These are phyloP conservation scores for Aleiodes testaceus DNA, from an alignment of 2,888 invertebrate species.

Conservation along the genomic window DNA sequence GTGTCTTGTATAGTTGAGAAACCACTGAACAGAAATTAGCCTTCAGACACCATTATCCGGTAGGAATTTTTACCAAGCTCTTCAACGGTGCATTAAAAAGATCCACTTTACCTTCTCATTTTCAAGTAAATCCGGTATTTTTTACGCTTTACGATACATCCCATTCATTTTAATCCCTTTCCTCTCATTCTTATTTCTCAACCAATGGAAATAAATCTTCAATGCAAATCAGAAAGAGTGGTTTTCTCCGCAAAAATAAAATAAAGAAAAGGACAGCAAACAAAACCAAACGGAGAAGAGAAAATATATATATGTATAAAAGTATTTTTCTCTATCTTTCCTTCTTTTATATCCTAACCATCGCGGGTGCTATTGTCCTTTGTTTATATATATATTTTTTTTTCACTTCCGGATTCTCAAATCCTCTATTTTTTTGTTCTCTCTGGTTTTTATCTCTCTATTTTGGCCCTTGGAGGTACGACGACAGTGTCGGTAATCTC, in stretches of 20 bases:
- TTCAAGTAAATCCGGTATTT: neutral
- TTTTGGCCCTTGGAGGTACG: conserved; percentile 27
- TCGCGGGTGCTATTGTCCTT: conserved; percentile 8
- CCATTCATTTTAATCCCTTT: conserved; percentile 10
- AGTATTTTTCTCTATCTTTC: conserved; percentile 10
- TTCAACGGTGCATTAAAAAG: neutral
- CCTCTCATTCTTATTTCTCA: conserved; percentile 4
- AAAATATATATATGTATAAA: neutral
- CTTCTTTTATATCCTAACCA: conserved; percentile 19
- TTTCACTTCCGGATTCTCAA: conserved; percentile 8
- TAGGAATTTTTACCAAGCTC: neutral
- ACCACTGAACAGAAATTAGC: neutral
- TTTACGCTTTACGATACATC: conserved; percentile 17
- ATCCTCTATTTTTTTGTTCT: conserved; percentile 1
- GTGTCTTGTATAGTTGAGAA: too few relatives aligned
- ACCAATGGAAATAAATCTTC: conserved; percentile 5
- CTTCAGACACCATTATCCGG: neutral
- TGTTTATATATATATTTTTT: conserved; percentile 7
- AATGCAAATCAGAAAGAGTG: conserved; percentile 7
- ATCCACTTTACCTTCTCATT: conserved; percentile 1
- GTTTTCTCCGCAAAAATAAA: neutral
- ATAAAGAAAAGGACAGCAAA: neutral
- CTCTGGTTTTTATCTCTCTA: neutral
- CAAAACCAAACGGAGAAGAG: neutral
- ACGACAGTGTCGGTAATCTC: conserved; percentile 30